Percentiles rank a stretch among this genome's conserved stretches.
Conservation (phyloP, 2,888 invertebrate genomes). For the Sycophila texana region DNA sequence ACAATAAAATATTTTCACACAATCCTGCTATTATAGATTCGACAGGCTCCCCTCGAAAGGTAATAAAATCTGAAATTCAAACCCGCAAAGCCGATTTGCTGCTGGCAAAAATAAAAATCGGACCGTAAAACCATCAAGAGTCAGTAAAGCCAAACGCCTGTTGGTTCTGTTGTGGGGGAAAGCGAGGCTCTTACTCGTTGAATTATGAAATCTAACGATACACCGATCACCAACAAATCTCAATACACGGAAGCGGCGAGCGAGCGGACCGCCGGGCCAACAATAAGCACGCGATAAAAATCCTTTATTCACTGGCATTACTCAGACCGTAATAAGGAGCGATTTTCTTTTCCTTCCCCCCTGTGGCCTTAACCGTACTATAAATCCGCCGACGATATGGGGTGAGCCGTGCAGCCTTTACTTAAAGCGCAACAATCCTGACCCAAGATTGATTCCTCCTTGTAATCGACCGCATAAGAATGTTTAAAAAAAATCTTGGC, state of each 20-base stretch:
- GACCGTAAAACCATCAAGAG: background rate
- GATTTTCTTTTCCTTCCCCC: background rate
- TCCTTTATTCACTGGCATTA: slow-evolving; percentile 46
- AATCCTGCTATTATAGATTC: too few species aligned
- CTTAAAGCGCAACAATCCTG: background rate
- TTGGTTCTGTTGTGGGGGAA: background rate
- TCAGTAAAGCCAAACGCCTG: background rate
- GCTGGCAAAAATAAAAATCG: background rate
- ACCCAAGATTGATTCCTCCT: slow-evolving; percentile 29
- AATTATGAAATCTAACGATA: slow-evolving; percentile 46
- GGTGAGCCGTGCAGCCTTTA: background rate
- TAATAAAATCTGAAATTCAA: too few species aligned
- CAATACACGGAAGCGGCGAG: slow-evolving; percentile 6
- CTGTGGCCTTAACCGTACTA: background rate
- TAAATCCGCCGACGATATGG: background rate
- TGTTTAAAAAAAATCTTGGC: background rate
- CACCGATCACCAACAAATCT: slow-evolving; percentile 40
- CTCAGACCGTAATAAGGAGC: slow-evolving; percentile 38
- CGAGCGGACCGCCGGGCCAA: background rate
- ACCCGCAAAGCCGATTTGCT: too few species aligned
- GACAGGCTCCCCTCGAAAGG: too few species aligned
- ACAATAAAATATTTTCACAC: too few species aligned
- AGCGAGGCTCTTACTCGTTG: background rate
- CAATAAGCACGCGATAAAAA: slow-evolving; percentile 51
- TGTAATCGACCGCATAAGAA: slow-evolving; percentile 25